Evolutionary conservation across 2,113 vertebrate genomes (phyloP), one percentile per base, ranked within the genome.

Genomic region (Orientallactaga bullata): DNA sequence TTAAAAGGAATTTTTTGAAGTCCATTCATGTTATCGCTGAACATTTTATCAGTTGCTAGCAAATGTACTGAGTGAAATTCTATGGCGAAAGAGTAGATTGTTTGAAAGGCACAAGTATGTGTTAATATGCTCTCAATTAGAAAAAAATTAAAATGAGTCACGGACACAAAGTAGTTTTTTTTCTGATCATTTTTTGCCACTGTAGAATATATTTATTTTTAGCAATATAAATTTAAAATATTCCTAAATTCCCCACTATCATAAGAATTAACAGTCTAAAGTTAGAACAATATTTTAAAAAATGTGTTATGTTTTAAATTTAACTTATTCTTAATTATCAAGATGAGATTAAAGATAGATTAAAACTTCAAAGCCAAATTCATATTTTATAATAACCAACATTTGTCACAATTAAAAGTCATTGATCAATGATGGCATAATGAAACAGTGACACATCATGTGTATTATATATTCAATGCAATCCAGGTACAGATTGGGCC

Each of bases 191-290:
- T 87, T 91, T 73, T 90, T 88, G n/a, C 39, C 21, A 37, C 47
- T 92, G 39, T 32, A 76, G 55, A 89, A 39, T 24, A 65, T 60
- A 82, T 37, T 88, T 26, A 77, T 82, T 91, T 93, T 94, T 85
- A 84, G 32, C 30, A 87, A 51, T 51, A 76, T 72, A 84, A 94
- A 35, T 81, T 55, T 86, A 95, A 88, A 73, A 74, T 89, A 84
- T 82, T 68, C 30, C 30, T 71, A 60, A 74, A 16, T 83, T 94
- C 58, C 89, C 39, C 80, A 55, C 5, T 63, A 65, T 32, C 21
- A 81, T 68, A 47, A 30, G 72, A 90, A 93, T 77, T 87, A 95
- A n/a, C 32, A 84, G 6, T 32, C 16, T 79, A 92, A 95, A 89
- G 18, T 21, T 61, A 35, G 42, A 37, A 26, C 23, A 89, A 7